Percentiles rank a stretch among this genome's conserved stretches.
Evolutionary conservation across 2,797 vertebrate genomes (phyloP).

Genomic region (Melopsittacus undulatus): DNA sequence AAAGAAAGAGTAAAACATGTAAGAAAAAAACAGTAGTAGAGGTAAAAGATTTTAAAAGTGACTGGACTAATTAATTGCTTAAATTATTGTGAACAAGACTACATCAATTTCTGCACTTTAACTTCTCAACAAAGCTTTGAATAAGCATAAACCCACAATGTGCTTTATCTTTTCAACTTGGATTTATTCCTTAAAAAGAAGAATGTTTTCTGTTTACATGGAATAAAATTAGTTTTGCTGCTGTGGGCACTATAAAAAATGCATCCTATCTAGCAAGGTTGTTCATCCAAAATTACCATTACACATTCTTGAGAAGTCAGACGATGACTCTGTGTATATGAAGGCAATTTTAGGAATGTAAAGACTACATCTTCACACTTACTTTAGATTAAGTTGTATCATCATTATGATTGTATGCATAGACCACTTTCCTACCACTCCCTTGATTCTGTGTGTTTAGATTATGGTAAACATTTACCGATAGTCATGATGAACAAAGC

Average conservation of each 20-base stretch:
- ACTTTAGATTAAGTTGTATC: not conserved
- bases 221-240: conserved; percentile 20
- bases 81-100: not conserved
- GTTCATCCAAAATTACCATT: not conserved
- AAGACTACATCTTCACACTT: not conserved
- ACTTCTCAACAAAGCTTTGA: conserved; percentile 21
- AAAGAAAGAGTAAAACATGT: not conserved
- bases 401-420: not conserved
- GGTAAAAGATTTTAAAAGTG: not conserved
- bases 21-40: not conserved
- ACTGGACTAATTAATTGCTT: not conserved
- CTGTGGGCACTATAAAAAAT: not conserved
- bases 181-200: conserved; percentile 44
- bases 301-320: not conserved
- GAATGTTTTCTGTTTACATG: not conserved
- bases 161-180: not conserved
- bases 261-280: not conserved
- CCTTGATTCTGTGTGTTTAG: not conserved
- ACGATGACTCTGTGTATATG: not conserved
- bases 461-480: not conserved
- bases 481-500: not conserved
- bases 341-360: not conserved
- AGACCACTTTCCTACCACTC: not conserved
- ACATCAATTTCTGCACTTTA: not conserved
- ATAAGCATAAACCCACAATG: conserved; percentile 4